Percentiles rank a stretch among this genome's conserved stretches.
Evolutionary conservation across 53 echinoderm and acorn worm genomes (phyloP).

Genomic region (Mesocentrotus franciscanus): DNA sequence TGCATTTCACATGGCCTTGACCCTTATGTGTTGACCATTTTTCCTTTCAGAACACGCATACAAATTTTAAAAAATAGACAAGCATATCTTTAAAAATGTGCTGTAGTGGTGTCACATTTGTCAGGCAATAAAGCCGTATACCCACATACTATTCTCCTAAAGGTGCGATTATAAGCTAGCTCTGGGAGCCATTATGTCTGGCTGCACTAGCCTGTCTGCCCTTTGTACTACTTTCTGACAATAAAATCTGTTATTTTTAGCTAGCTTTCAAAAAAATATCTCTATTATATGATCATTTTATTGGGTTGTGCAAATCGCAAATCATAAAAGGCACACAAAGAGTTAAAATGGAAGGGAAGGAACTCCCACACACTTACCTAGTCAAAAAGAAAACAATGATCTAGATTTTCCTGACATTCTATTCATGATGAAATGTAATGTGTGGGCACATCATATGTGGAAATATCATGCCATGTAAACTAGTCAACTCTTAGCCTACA

Average conservation of each 20-base stretch:
- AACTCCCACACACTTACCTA: neutral
- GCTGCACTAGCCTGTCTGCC: neutral
- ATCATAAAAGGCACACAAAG: neutral
- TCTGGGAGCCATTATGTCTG: constrained; percentile 9
- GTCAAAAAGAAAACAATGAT: neutral
- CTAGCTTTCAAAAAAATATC: neutral
- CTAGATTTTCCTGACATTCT: neutral
- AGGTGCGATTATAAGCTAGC: constrained; percentile 8
- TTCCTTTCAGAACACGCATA: neutral
- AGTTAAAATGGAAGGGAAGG: neutral
- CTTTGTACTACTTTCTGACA: constrained; percentile 6
- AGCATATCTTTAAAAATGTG: neutral
- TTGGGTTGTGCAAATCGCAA: neutral
- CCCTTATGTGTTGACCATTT: neutral
- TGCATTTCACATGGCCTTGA: neutral
- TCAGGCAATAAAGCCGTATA: neutral
- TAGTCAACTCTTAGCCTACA: too few relatives aligned
- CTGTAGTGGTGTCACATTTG: neutral
- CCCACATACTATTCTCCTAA: neutral
- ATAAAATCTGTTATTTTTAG: constrained; percentile 35
- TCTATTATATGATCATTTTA: neutral
- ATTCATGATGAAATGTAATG: neutral
- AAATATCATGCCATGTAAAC: neutral
- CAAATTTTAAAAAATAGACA: too few relatives aligned
- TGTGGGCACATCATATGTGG: neutral